phyloP scores from a whole-genome alignment of 2,797 vertebrate genomes.

The Girardinus metallicus region DNA sequence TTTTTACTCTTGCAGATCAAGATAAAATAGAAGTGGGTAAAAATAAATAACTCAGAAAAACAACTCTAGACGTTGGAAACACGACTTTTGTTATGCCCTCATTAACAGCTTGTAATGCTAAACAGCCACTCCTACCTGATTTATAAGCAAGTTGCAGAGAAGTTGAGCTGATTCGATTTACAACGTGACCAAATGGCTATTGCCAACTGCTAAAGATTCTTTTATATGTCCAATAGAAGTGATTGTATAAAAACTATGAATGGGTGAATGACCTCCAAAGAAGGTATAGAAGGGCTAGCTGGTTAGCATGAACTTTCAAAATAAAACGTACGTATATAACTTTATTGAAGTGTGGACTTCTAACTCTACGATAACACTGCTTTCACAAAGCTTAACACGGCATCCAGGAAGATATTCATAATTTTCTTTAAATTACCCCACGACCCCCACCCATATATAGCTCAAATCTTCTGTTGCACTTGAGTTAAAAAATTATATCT shows the following conservation, averaged over 20 bases:
- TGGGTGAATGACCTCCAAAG: neutral
- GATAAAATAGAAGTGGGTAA: neutral
- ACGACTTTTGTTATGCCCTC: neutral
- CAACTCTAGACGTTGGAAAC: neutral
- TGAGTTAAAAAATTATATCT: slow-evolving; percentile 87
- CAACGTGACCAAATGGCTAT: neutral
- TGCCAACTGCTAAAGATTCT: neutral
- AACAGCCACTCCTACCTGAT: neutral
- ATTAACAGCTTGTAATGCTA: neutral
- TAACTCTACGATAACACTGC: slow-evolving; percentile 79
- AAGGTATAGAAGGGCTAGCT: neutral
- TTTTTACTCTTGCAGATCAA: neutral
- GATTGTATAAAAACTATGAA: neutral
- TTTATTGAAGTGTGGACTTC: slow-evolving; percentile 42
- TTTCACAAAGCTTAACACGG: slow-evolving; percentile 81
- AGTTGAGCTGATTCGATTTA: neutral
- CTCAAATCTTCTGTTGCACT: slow-evolving; percentile 81
- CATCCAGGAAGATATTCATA: slow-evolving; percentile 77
- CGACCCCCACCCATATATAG: slow-evolving; percentile 76
- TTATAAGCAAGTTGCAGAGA: neutral
- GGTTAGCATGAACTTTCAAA: slow-evolving; percentile 11
- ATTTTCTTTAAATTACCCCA: slow-evolving; percentile 73
- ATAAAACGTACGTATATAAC: slow-evolving; percentile 8
- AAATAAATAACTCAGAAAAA: neutral
- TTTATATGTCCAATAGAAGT: neutral